Conservation (phyloP, 2,888 invertebrate species). For the Scaeva pyrastri region DNA sequence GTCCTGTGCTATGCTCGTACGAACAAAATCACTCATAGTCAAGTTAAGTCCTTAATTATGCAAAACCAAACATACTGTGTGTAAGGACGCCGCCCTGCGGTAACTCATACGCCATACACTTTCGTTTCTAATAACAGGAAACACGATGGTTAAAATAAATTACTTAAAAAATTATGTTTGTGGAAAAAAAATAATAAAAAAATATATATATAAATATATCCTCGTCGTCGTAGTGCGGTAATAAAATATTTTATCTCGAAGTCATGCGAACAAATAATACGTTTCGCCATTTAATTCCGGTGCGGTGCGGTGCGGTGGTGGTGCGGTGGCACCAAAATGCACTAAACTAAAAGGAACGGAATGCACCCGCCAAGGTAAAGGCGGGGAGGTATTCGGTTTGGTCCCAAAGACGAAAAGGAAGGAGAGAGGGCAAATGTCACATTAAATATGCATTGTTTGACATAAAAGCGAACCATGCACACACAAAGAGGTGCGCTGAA, state of each 20-base stretch:
- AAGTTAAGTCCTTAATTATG: conserved; percentile 46
- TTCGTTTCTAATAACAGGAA: conserved; percentile 22
- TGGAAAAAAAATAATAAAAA: not conserved
- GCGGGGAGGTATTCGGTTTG: not conserved
- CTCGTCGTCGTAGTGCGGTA: conserved; percentile 40
- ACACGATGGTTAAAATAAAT: conserved; percentile 63
- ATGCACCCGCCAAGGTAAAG: not conserved
- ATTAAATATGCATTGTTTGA: conserved; percentile 75
- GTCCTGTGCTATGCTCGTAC: not conserved
- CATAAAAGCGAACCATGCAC: conserved; percentile 63
- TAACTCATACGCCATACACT: not conserved
- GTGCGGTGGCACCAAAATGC: conserved; percentile 16
- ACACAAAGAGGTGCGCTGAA: conserved; percentile 67
- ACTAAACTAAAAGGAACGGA: not conserved
- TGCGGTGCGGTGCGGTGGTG: not conserved
- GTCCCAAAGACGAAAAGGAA: not conserved
- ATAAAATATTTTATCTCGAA: conserved; percentile 71
- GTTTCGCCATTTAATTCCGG: conserved; percentile 74
- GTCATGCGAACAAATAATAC: conserved; percentile 74
- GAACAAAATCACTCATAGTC: conserved; percentile 30
- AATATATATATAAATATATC: not conserved
- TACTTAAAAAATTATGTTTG: conserved; percentile 55
- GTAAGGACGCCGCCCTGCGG: not conserved
- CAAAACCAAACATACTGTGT: not conserved
- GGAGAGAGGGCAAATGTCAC: conserved; percentile 63